phyloP scores from a whole-genome alignment of 2,888 invertebrate genomes.

The Plagodis pulveraria region DNA sequence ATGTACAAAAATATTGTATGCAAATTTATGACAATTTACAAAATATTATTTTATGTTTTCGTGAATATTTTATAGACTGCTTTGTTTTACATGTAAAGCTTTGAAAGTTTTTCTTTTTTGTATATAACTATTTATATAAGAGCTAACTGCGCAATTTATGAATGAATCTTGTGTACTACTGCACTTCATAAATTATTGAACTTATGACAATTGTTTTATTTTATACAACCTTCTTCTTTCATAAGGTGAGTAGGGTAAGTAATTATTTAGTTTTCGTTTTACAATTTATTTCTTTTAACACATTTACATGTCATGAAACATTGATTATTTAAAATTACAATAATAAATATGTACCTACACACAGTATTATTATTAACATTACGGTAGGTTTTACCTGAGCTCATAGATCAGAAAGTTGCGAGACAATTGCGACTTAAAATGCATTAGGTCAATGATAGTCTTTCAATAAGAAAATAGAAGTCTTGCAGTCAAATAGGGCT shows the following conservation, averaged over 20 bases:
- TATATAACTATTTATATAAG: conserved; percentile 76
- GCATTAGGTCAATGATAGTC: conserved; percentile 19
- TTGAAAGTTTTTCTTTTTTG: conserved; percentile 73
- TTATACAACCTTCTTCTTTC: conserved; percentile 9
- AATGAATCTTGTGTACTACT: conserved; percentile 76
- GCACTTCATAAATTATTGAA: conserved; percentile 83
- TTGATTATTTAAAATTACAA: conserved; percentile 34
- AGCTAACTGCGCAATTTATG: conserved; percentile 72
- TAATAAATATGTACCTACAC: conserved; percentile 51
- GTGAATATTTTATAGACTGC: conserved; percentile 68
- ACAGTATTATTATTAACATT: conserved; percentile 57
- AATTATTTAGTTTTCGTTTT: conserved; percentile 39
- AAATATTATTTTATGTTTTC: conserved; percentile 48
- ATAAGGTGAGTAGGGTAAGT: conserved; percentile 7
- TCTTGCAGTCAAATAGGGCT: background rate
- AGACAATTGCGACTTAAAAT: conserved; percentile 36
- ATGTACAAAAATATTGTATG: conserved; percentile 17
- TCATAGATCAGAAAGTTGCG: conserved; percentile 28
- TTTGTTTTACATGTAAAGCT: conserved; percentile 77
- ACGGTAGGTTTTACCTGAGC: conserved; percentile 51
- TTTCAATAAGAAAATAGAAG: conserved; percentile 10
- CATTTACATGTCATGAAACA: conserved; percentile 61
- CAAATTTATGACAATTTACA: conserved; percentile 43
- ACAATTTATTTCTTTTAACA: conserved; percentile 55
- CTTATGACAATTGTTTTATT: conserved; percentile 52